Percentiles rank a stretch among this genome's conserved stretches.
Evolutionary conservation across 2,113 vertebrate genomes (phyloP).

Genomic region (Telmatochromis sp.): DNA sequence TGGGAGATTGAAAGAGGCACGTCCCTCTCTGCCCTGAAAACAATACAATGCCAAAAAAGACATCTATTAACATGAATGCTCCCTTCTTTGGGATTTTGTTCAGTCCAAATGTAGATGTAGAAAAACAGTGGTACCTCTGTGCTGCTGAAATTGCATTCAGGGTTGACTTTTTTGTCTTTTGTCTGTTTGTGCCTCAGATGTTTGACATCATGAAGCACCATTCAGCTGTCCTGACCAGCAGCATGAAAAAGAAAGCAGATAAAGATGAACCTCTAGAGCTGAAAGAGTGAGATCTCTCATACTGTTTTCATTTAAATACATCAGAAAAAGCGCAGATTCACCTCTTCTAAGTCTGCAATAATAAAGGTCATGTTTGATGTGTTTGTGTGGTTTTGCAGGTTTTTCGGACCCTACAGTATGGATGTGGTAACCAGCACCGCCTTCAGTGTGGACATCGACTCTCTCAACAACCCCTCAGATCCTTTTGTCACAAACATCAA

Average conservation of each 20-base stretch:
- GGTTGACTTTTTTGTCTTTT: neutral
- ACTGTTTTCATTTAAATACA: neutral
- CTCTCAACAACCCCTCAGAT: neutral
- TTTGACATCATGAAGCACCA: neutral
- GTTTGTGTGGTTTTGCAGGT: neutral
- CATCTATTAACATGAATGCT: neutral
- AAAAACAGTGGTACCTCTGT: neutral
- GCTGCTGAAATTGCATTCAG: accelerated
- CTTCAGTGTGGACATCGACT: neutral
- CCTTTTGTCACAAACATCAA: neutral
- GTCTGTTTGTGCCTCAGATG: neutral
- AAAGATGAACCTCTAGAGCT: neutral
- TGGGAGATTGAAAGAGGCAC: conserved; percentile 83
- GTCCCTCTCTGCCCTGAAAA: neutral
- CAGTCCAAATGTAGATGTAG: no score
- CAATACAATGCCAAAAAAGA: neutral
- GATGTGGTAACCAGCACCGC: neutral
- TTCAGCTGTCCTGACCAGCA: neutral
- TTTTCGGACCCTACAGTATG: accelerated
- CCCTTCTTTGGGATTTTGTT: neutral
- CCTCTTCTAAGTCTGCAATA: accelerated
- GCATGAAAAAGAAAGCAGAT: neutral
- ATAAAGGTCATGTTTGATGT: neutral
- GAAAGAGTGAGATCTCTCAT: neutral
- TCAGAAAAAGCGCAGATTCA: accelerated